A percentile compares a stretch with the other conserved stretches of the same genome.
Conservation (phyloP, 2,797 vertebrate species). For the Avahi laniger region DNA sequence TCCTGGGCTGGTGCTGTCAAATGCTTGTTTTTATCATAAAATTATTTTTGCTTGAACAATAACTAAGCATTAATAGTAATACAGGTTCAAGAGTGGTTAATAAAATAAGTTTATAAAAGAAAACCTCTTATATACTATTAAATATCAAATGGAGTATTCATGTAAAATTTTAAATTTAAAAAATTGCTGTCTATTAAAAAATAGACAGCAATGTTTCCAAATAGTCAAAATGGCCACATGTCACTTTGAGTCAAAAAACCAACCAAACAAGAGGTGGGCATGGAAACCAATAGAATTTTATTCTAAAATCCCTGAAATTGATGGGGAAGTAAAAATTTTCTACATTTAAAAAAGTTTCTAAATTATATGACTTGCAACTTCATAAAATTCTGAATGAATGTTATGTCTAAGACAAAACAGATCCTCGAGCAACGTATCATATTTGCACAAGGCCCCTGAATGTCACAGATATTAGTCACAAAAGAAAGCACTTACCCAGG, state of each 20-base stretch:
- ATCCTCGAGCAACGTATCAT: neutral
- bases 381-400: neutral
- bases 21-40: neutral
- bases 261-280: neutral
- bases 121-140: neutral
- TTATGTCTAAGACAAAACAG: neutral
- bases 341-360: neutral
- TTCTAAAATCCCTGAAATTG: neutral
- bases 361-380: neutral
- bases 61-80: neutral
- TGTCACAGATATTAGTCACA: neutral
- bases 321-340: conserved; percentile 7
- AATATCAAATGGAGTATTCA: neutral
- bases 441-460: neutral
- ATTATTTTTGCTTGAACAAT: conserved; percentile 9
- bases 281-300: neutral
- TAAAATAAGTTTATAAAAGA: neutral
- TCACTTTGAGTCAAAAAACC: neutral
- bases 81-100: neutral
- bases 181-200: too few relatives aligned
- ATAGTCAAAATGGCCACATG: neutral
- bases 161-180: neutral
- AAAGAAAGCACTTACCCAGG: conserved; percentile 42
- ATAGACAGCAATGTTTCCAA: neutral
- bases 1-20: neutral